Evolutionary conservation across 2,888 invertebrate genomes (phyloP).

Genomic region (Drosophila mimica): DNA sequence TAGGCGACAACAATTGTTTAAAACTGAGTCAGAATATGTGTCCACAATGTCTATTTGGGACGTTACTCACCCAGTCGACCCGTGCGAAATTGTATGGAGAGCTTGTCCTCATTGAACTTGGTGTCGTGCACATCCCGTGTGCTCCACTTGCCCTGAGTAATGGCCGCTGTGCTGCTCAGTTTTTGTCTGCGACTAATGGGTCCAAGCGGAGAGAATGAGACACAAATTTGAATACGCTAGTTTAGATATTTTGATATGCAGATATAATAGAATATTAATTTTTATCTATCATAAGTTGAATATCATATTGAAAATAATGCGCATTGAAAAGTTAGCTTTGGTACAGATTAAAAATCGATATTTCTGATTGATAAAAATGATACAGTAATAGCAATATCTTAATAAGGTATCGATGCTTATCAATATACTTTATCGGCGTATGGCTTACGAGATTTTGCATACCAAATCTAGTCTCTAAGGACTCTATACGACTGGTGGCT

Average conservation of each 20-base stretch:
- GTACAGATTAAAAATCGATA: neutral
- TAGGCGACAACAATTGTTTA: neutral
- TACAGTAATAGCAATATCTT: neutral
- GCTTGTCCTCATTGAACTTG: constrained; percentile 94
- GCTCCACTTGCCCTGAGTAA: constrained; percentile 87
- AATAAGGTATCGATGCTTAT: neutral
- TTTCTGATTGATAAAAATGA: neutral
- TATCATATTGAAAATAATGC: neutral
- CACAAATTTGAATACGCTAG: no score
- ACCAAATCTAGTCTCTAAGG: neutral
- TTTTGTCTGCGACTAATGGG: constrained; percentile 60
- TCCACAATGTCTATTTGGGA: neutral
- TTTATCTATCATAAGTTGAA: neutral
- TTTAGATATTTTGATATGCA: neutral
- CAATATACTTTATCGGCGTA: neutral
- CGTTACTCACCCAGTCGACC: constrained; percentile 87
- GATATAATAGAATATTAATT: no score
- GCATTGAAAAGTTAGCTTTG: neutral
- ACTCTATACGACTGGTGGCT: neutral
- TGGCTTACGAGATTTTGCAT: neutral
- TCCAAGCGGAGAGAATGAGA: neutral
- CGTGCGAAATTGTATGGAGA: constrained; percentile 91
- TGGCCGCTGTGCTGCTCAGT: constrained; percentile 61
- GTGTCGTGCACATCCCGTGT: constrained; percentile 90
- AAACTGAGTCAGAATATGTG: neutral